phyloP scores from a whole-genome alignment of 2,888 invertebrate species.

The Drosophila barbarae region DNA sequence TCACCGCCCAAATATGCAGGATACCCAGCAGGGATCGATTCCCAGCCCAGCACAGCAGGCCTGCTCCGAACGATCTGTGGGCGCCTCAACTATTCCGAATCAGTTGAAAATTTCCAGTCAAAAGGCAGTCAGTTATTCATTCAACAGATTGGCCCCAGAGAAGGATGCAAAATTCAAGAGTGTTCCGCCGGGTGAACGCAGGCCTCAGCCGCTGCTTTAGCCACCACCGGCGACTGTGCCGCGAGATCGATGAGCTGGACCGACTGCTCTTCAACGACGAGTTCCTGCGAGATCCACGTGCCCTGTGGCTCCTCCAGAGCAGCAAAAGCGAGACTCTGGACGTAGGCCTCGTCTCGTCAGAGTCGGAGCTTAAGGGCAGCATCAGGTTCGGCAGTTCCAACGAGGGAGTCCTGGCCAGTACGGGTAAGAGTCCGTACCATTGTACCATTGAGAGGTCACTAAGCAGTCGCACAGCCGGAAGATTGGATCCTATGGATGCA shows the following conservation, averaged over 20 bases:
- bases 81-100: not conserved
- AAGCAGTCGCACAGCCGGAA: not conserved
- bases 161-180: slow-evolving; percentile 37
- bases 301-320: slow-evolving; percentile 6
- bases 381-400: not conserved
- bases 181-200: slow-evolving; percentile 17
- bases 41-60: slow-evolving; percentile 6
- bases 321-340: not conserved
- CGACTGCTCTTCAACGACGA: slow-evolving; percentile 13
- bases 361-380: not conserved
- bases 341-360: not conserved
- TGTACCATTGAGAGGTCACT: not conserved
- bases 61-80: not conserved
- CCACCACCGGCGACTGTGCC: slow-evolving; percentile 17
- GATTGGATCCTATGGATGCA: not conserved
- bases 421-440: not conserved
- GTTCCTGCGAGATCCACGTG: slow-evolving; percentile 25
- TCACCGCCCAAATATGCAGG: slow-evolving; percentile 19
- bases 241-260: slow-evolving; percentile 25
- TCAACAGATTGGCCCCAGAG: not conserved
- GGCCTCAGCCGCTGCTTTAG: slow-evolving; percentile 18
- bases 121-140: not conserved
- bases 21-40: slow-evolving; percentile 3
- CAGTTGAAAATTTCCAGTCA: slow-evolving; percentile 20
- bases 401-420: too few species aligned